Conservation (phyloP, 2,888 invertebrate genomes). For the Caenorhabditis macrosperma region DNA sequence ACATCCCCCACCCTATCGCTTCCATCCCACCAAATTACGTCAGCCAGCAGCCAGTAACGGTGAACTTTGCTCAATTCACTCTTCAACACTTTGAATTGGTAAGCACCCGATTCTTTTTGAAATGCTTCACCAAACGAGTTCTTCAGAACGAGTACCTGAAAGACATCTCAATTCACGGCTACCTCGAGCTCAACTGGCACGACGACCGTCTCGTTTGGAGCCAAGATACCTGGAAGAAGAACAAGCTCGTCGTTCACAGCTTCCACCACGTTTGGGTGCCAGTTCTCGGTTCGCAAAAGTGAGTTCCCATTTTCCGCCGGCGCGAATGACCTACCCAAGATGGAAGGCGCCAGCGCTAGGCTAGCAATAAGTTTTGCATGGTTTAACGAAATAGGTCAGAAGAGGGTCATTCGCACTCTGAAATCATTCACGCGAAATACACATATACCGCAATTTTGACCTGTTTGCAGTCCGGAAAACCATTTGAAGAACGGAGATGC, state of each 20-base stretch:
- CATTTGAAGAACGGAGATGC: constrained; percentile 78
- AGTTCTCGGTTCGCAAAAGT: constrained; percentile 74
- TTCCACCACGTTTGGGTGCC: constrained; percentile 79
- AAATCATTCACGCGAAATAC: constrained; percentile 8
- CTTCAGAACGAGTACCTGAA: constrained; percentile 78
- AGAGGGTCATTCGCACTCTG: neutral
- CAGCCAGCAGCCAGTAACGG: constrained; percentile 67
- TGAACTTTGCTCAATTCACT: constrained; percentile 76
- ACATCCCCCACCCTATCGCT: constrained; percentile 78
- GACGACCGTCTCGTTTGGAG: constrained; percentile 62
- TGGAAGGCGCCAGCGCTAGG: neutral
- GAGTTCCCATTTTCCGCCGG: constrained; percentile 8
- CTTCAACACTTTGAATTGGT: constrained; percentile 80
- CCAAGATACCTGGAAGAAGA: constrained; percentile 74
- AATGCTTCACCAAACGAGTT: neutral
- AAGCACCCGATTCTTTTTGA: neutral
- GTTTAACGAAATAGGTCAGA: constrained; percentile 38
- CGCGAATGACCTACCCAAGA: constrained; percentile 5
- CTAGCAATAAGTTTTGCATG: neutral
- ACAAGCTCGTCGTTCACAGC: constrained; percentile 76
- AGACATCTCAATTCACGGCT: constrained; percentile 75
- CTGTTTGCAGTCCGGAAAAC: constrained; percentile 73
- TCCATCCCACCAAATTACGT: constrained; percentile 77
- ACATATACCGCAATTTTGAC: neutral
- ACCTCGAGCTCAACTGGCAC: constrained; percentile 69